Percentiles rank a stretch among this genome's conserved stretches.
phyloP scores from a whole-genome alignment of 2,888 invertebrate genomes.

The Hyposoter dolosus region DNA sequence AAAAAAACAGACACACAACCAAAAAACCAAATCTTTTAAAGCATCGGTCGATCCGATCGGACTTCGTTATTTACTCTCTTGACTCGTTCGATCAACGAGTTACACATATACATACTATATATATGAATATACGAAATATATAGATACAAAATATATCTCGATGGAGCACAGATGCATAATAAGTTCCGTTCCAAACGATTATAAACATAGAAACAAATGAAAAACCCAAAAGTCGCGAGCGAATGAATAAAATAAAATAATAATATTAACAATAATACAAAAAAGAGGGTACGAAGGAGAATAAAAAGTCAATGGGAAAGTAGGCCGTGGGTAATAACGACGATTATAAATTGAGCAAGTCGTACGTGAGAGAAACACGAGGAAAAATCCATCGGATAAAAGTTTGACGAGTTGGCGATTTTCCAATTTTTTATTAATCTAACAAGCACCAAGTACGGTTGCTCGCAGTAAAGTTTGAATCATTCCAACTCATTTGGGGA shows the following conservation, averaged over 20 bases:
- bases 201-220: constrained; percentile 25
- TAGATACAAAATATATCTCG: constrained; percentile 35
- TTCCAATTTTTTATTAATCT: neutral
- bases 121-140: constrained; percentile 20
- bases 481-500: neutral
- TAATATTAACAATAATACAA: neutral
- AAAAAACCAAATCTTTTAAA: constrained; percentile 28
- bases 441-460: neutral
- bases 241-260: neutral
- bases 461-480: neutral
- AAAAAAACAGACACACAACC: neutral
- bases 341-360: constrained; percentile 6
- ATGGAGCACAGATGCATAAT: constrained; percentile 43
- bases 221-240: constrained; percentile 23
- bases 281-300: neutral
- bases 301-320: neutral
- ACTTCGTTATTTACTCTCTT: constrained; percentile 52
- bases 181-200: constrained; percentile 47
- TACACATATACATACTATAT: constrained; percentile 14
- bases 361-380: neutral
- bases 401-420: neutral
- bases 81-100: constrained; percentile 52
- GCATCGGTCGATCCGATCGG: constrained; percentile 36
- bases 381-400: neutral
- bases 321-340: neutral